Evolutionary conservation across 1,140 invertebrate genomes (phyloP), one percentile per base, ranked within the genome.

Genomic region (Ooceraea biroi): DNA sequence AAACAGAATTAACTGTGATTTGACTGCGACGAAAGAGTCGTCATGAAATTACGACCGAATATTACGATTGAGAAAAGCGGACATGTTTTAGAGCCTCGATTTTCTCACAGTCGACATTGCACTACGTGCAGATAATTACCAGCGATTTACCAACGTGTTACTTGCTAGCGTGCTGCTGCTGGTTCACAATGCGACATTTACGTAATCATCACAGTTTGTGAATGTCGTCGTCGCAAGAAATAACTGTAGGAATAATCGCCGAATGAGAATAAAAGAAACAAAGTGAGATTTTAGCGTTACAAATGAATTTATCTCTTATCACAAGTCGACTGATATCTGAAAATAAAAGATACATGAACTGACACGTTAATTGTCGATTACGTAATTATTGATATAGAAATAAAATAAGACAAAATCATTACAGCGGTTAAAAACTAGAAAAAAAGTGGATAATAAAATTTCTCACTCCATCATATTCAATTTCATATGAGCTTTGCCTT

Each of bases 141-240:
- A 36, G 41, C 22, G 25, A 58, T 44, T 69, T 22, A 12, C 36
- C 66, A 27, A 22, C 63, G n/a, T 57, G 60, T 63, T 63, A 63
- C 60, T 12, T 36, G 36, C 36, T 36, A 36, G 2, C 36, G 36
- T 36, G 36, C 36, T 36, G 36, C 36, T 36, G 36, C 36, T 36
- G 52, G 36, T 71, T 71, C 76, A 58, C 65, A 80, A 77, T 80
- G 65, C 52, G 65, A 80, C 76, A 80, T 80, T 80, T 80, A 80
- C 36, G 36, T 80, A 80, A 80, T 7, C 12, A 11, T 17, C 10
- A 30, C 41, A 10, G 57, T 25, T 78, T 12, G 36, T 7, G 48
- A 66, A 25, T 25, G n/a, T 7, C 17, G 14, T 14, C 8, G 3
- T 27, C 1, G 30, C 8, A 14, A 10, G 10, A 4, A 60, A 36